phyloP scores from a whole-genome alignment of 2,888 invertebrate genomes.

The Drosophila heteroneura region DNA sequence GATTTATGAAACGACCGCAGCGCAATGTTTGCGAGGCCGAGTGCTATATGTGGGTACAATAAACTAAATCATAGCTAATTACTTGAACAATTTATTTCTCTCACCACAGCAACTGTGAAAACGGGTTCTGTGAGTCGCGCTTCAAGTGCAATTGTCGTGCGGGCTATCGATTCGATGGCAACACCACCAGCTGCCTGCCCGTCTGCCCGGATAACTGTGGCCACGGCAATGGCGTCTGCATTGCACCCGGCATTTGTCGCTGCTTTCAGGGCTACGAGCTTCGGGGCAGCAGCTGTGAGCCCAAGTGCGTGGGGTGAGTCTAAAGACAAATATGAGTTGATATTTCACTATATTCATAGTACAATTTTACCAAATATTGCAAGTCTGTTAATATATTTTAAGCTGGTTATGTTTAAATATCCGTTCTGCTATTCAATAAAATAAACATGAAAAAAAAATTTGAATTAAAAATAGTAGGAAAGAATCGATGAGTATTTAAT shows the following conservation, averaged over 20 bases:
- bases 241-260: constrained; percentile 87
- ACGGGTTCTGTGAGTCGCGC: constrained; percentile 86
- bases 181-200: constrained; percentile 81
- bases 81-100: not conserved
- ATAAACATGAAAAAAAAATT: not conserved
- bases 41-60: constrained; percentile 78
- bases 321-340: not conserved
- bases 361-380: not conserved
- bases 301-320: constrained; percentile 81
- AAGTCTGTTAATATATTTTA: not conserved
- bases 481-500: not conserved
- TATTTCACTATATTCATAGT: not conserved
- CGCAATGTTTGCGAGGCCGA: constrained; percentile 82
- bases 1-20: constrained; percentile 82
- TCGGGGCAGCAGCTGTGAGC: constrained; percentile 76
- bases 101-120: constrained; percentile 83
- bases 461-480: not conserved
- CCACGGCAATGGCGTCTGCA: constrained; percentile 87
- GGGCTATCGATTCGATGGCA: constrained; percentile 80
- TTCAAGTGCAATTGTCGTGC: constrained; percentile 83
- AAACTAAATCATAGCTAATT: not conserved
- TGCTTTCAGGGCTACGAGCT: constrained; percentile 87
- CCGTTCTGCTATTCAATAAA: not conserved
- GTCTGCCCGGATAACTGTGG: constrained; percentile 79
- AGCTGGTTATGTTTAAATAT: not conserved